These are phyloP conservation scores for Clinocottus analis DNA, from an alignment of 2,113 vertebrate species.

Conservation along the genomic window DNA sequence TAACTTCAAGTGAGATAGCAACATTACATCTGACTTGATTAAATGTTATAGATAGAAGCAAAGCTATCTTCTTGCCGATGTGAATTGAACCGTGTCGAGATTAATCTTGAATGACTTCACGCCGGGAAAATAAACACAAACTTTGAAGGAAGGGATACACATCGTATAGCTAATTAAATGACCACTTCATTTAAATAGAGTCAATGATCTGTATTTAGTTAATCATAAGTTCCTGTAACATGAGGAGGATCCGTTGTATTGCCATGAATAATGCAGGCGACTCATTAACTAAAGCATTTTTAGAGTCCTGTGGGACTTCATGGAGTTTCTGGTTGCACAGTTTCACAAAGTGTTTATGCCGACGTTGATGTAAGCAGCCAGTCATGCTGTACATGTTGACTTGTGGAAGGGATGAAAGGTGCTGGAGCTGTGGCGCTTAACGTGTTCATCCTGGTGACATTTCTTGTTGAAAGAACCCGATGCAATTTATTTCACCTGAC, in stretches of 20 bases:
- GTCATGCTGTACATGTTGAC: constrained; percentile 53
- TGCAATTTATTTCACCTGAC: neutral
- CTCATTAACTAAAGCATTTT: constrained; percentile 77
- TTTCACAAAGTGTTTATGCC: constrained; percentile 58
- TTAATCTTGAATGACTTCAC: constrained; percentile 61
- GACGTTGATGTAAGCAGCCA: constrained; percentile 52
- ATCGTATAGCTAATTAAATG: constrained; percentile 62
- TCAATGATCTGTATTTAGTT: constrained; percentile 59
- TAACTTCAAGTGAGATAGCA: neutral
- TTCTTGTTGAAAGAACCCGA: neutral
- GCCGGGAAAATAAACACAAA: constrained; percentile 51
- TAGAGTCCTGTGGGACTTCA: constrained; percentile 48
- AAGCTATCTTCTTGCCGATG: neutral
- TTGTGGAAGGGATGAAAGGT: constrained; percentile 27
- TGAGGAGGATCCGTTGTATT: constrained; percentile 60
- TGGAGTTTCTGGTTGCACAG: constrained; percentile 42
- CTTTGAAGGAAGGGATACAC: constrained; percentile 38
- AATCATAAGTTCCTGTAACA: constrained; percentile 67
- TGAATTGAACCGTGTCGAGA: constrained; percentile 33
- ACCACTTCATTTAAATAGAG: constrained; percentile 53
- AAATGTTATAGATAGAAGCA: neutral
- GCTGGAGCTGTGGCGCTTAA: constrained; percentile 27
- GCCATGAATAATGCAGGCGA: constrained; percentile 75
- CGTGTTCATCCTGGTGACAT: neutral
- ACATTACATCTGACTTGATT: neutral